Conservation (phyloP, 1,140 invertebrate species). For the Drosophila mojavensis region DNA sequence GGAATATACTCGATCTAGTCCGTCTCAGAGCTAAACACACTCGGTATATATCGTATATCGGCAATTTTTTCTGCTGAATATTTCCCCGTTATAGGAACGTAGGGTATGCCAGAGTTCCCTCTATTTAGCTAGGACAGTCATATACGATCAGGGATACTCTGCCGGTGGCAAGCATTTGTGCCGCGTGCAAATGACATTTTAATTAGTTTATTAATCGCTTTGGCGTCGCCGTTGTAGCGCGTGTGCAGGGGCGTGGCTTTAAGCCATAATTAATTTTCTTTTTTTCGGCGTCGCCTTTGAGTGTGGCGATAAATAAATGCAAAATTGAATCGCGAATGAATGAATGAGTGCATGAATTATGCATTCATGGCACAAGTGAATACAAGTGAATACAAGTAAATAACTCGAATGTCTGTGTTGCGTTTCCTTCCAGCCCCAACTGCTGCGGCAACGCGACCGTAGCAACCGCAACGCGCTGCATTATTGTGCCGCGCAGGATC, state of each 20-base stretch:
- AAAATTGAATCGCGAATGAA: constrained; percentile 2
- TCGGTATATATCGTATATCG: too few relatives aligned
- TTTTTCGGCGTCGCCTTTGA: neutral
- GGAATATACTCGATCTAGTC: too few relatives aligned
- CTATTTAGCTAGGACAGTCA: too few relatives aligned
- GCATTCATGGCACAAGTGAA: constrained; percentile 8
- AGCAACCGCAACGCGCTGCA: constrained; percentile 95
- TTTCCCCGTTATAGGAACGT: neutral
- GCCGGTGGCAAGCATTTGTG: constrained; percentile 11
- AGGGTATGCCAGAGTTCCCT: neutral
- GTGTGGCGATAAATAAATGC: neutral
- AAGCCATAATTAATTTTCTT: constrained; percentile 12
- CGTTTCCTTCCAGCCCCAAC: constrained; percentile 85
- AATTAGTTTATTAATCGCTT: constrained; percentile 81
- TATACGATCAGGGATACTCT: neutral
- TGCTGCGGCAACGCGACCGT: constrained; percentile 89
- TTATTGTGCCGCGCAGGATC: constrained; percentile 89
- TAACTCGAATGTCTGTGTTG: neutral
- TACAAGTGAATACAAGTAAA: constrained; percentile 1
- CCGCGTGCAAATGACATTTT: constrained; percentile 76
- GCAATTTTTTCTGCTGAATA: too few relatives aligned
- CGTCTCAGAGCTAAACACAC: too few relatives aligned
- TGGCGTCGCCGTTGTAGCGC: constrained; percentile 1
- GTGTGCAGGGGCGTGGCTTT: neutral
- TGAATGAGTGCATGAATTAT: constrained; percentile 7